Base-by-base conservation (phyloP, 2,113 vertebrate genomes). In the Melierax canorus region DNA sequence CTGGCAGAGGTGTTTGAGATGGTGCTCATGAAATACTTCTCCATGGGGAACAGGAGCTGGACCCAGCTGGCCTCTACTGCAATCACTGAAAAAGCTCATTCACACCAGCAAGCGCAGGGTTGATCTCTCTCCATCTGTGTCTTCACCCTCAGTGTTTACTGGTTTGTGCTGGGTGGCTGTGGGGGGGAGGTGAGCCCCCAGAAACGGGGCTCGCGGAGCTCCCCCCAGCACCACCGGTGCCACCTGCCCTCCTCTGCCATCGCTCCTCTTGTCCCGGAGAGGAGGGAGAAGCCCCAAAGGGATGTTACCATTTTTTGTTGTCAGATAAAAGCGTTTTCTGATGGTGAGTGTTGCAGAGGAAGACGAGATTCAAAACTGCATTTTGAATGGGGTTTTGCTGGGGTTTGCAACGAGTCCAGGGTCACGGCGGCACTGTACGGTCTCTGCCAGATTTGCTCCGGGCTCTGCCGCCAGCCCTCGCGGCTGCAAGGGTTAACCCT, bases 151-250 rank as follows among this genome's bases (percentile, higher is more conserved):
- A 11, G 30, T 3, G 9, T 12, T 48, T 11, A 15, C 39, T 12
- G 18, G 30, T 38, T 41, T 48, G 73, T 30, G 48, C 41, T 51
- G 69, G 50, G 45, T 17, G 20, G n/a, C 14, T 30, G 50, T 34
- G 63, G 63, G 63, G 63, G 38, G 22, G 56, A 51, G 36, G 21
- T 1, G 4, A 82, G 16, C 19, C 6, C 30, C 17, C 30, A 6
- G 16, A 50, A 50, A 20, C 0, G 1, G 34, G 34, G 23, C 21
- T 76, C 15, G 1, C 0, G 2, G n/a, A 36, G 53, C 75, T 34
- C 2, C 36, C 14, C 26, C 17, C 71, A 20, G 39, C 10, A 1
- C 19, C 1, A 1, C 55, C 2, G 2, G 24, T 45, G 39, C 53
- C 17, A 5, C 16, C 73, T 22, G 50, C 50, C 24, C 34, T 66